phyloP scores from a whole-genome alignment of 2,888 invertebrate species.

The Mythimna pallens region DNA sequence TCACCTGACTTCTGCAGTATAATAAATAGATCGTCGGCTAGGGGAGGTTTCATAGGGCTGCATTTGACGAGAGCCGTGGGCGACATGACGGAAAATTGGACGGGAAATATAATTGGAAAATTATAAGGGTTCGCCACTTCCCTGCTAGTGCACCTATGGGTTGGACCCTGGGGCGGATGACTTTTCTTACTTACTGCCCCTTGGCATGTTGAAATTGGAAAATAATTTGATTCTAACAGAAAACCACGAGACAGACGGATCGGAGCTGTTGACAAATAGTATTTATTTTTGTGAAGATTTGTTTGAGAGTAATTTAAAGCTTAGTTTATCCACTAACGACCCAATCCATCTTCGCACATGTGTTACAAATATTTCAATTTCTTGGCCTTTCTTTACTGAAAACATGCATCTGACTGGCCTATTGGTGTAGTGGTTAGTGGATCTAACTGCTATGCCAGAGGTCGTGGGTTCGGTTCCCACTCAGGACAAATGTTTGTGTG shows the following conservation, averaged over 20 bases:
- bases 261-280: not conserved
- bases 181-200: conserved; percentile 69
- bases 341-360: too few relatives aligned
- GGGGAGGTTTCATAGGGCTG: conserved; percentile 77
- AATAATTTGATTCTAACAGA: conserved; percentile 63
- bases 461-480: too few relatives aligned
- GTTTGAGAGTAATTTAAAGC: not conserved
- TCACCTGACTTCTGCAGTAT: conserved; percentile 77
- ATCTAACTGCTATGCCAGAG: too few relatives aligned
- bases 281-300: not conserved
- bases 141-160: conserved; percentile 70
- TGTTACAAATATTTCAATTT: too few relatives aligned
- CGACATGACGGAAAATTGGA: conserved; percentile 90
- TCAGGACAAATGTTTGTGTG: too few relatives aligned
- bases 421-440: too few relatives aligned
- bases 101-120: conserved; percentile 91
- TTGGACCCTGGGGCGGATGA: conserved; percentile 65
- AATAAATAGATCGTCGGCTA: conserved; percentile 71
- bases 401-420: too few relatives aligned
- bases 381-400: too few relatives aligned
- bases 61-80: conserved; percentile 89
- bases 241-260: conserved; percentile 39
- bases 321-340: too few relatives aligned
- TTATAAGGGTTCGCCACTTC: conserved; percentile 88
- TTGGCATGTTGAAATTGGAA: conserved; percentile 71